These are phyloP conservation scores for Conus betulinus DNA, from an alignment of 1,140 invertebrate species.

Conservation along the genomic window DNA sequence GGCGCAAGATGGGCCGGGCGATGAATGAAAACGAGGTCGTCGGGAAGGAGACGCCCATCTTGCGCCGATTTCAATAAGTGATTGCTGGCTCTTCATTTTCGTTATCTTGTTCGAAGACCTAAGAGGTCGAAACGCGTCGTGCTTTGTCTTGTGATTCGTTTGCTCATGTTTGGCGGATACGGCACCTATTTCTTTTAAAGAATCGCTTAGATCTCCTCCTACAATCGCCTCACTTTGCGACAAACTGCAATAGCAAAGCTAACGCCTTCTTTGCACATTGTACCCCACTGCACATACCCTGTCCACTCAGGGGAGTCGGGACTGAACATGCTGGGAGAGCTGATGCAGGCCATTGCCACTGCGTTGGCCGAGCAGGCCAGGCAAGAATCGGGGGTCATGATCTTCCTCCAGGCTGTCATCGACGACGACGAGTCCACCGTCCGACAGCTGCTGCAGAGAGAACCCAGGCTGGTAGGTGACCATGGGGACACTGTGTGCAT, in stretches of 20 bases:
- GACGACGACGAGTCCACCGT: background rate
- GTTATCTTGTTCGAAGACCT: no score
- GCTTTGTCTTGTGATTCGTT: no score
- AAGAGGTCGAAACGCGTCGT: no score
- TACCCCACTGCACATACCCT: background rate
- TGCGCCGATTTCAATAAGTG: background rate
- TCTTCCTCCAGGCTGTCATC: conserved; percentile 21
- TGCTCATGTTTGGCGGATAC: no score
- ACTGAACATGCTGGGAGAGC: background rate
- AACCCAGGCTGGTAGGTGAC: conserved; percentile 18
- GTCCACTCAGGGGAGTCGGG: background rate
- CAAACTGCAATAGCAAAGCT: no score
- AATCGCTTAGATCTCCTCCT: no score
- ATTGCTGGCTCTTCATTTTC: background rate
- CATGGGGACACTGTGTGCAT: background rate
- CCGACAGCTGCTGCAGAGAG: background rate
- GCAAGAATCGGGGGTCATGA: background rate
- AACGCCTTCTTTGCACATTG: no score
- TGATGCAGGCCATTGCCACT: background rate
- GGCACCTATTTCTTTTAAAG: no score
- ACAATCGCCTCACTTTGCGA: background rate
- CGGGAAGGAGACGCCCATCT: background rate
- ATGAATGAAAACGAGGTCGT: no score
- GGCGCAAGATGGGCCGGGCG: no score
- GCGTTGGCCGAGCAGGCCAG: background rate